These are phyloP conservation scores for Calephelis nemesis DNA, from an alignment of 1,140 invertebrate species.

Conservation along the genomic window DNA sequence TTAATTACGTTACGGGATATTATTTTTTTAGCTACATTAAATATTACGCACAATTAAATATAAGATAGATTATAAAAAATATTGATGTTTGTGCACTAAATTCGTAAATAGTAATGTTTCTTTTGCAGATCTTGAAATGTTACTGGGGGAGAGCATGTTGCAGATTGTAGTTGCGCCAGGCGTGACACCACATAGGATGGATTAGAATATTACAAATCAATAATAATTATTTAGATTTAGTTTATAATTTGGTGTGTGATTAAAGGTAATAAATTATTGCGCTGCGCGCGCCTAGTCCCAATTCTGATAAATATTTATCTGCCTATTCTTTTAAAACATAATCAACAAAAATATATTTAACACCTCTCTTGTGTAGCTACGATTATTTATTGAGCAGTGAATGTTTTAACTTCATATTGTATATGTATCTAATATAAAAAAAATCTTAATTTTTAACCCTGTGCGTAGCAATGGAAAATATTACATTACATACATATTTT, in stretches of 20 bases:
- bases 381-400: slow-evolving; percentile 69
- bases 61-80: neutral
- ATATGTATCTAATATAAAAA: slow-evolving; percentile 45
- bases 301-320: slow-evolving; percentile 72
- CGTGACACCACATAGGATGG: slow-evolving; percentile 51
- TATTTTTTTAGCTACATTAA: neutral
- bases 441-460: slow-evolving; percentile 58
- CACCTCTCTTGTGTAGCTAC: slow-evolving; percentile 67
- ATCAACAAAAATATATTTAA: slow-evolving; percentile 56
- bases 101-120: slow-evolving; percentile 27
- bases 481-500: slow-evolving; percentile 75
- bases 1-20: neutral
- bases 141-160: slow-evolving; percentile 46
- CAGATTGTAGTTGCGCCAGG: slow-evolving; percentile 50
- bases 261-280: slow-evolving; percentile 74
- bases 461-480: slow-evolving; percentile 61
- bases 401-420: slow-evolving; percentile 56
- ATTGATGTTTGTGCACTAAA: neutral
- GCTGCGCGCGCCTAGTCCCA: slow-evolving; percentile 73
- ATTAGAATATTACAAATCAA: slow-evolving; percentile 61
- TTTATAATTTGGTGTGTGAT: slow-evolving; percentile 74
- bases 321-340: slow-evolving; percentile 66
- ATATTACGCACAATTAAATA: neutral
- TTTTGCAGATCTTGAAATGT: slow-evolving; percentile 64
- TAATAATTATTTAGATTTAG: slow-evolving; percentile 72